Evolutionary conservation across 2,797 vertebrate species (phyloP), one percentile per base, ranked within the genome.

Genomic region (Botia kubotai): DNA sequence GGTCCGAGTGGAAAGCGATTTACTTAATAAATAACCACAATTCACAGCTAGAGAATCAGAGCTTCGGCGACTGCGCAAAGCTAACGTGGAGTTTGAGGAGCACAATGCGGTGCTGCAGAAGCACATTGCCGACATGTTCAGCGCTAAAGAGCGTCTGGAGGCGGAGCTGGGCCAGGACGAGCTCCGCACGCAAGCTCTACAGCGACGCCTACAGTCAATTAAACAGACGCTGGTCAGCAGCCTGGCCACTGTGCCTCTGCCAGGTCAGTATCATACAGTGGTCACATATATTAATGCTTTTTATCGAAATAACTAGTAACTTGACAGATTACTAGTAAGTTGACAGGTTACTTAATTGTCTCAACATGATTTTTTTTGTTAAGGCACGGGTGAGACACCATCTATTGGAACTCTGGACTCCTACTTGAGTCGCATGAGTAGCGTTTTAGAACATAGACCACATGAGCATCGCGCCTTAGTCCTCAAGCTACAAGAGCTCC

Each of bases 21-120:
- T 26, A 48, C 23, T 26, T 13, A 11, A 19, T 17, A n/a, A 21
- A 55, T 26, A 50, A 2, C 0, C 0, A 0, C 50, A 0, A 67
- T 65, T 65, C 8, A n/a, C 87, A 98, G 98, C 97, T 0, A 95
- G 97, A 33, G 98, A 99, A 88, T 95, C 98, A 0, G 98, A 99
- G 92, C 90, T 99, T 81, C 95, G 97, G 13, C 95, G 96, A 68
- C 93, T 99, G 77, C 95, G 97, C 48, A 99, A 98, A 90, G 95
- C 97, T 89, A 99, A 99, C 83, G 95, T 96, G 0, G 97, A 98
- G 88, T 99, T 97, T 2, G 97, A 99, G 90, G 97, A 99, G 92
- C 98, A 99, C 94, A 99, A 99, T 0, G 91, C 95, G 0, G 95
- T 97, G 85, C 93, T 99, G 88, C 97, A 98, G 92, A 93, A 96